These are phyloP conservation scores for Burhinus oedicnemus DNA, from an alignment of 2,113 vertebrate genomes.

Conservation along the genomic window DNA sequence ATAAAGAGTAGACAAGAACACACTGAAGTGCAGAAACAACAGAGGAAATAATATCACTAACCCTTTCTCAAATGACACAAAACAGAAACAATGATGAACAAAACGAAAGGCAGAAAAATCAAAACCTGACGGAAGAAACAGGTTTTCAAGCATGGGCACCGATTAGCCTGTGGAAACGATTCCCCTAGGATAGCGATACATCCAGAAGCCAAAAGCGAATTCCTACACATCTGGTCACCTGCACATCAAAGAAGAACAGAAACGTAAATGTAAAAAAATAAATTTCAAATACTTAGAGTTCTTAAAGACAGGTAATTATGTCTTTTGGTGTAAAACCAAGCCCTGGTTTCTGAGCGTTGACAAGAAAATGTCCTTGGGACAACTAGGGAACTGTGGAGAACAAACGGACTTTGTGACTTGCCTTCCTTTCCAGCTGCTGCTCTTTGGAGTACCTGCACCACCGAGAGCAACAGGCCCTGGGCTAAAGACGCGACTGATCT, in stretches of 20 bases:
- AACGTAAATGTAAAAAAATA: neutral
- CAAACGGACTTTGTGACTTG: neutral
- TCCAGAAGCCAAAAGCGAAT: neutral
- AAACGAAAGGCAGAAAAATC: neutral
- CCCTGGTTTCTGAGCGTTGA: neutral
- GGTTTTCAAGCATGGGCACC: neutral
- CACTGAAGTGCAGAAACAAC: fast-evolving
- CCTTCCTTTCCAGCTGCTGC: neutral
- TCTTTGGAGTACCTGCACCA: neutral
- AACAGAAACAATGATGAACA: neutral
- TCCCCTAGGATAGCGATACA: neutral
- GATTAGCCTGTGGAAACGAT: neutral
- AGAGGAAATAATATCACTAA: neutral
- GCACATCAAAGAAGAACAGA: neutral
- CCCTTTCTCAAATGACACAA: neutral
- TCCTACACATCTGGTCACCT: neutral
- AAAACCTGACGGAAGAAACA: neutral
- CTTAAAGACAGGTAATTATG: neutral
- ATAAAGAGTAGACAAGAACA: neutral
- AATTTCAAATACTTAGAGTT: neutral
- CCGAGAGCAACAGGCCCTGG: neutral
- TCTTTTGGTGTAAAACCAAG: neutral
- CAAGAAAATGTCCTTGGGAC: neutral
- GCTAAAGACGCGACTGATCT: neutral
- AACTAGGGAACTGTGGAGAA: neutral